phyloP scores from a whole-genome alignment of 2,113 vertebrate genomes.

The Dasyurus viverrinus region DNA sequence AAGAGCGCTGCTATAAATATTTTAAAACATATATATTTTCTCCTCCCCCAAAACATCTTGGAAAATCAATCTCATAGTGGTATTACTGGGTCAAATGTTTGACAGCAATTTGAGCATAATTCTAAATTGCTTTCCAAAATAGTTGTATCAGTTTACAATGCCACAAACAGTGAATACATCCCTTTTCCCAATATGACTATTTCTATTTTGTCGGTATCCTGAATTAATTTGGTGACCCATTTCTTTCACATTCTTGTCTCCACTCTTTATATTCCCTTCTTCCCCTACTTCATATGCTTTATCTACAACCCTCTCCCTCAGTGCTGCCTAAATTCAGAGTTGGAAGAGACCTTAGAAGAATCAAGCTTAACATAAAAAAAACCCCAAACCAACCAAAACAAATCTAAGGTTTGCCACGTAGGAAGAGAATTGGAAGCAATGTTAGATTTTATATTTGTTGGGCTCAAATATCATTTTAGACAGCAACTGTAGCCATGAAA shows the following conservation, averaged over 20 bases:
- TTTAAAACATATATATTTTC: no score
- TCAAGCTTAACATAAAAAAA: not conserved
- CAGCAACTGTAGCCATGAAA: no score
- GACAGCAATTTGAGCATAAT: not conserved
- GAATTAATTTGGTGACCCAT: not conserved
- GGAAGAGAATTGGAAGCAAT: no score
- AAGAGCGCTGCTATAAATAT: no score
- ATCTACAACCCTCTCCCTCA: not conserved
- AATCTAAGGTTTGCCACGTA: no score
- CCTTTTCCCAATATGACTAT: not conserved
- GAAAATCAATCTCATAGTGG: not conserved
- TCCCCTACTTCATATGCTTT: not conserved
- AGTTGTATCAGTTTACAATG: not conserved
- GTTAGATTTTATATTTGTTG: no score
- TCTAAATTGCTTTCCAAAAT: not conserved
- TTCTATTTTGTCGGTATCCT: not conserved
- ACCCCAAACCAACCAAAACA: no score
- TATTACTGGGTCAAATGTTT: not conserved
- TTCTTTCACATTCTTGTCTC: not conserved
- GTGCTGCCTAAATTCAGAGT: not conserved
- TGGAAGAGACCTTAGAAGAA: not conserved
- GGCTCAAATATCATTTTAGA: no score
- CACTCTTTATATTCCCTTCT: not conserved
- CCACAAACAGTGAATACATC: rapidly evolving
- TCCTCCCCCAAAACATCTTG: not conserved